Evolutionary conservation across 2,113 vertebrate genomes (phyloP), one percentile per base, ranked within the genome.

Genomic region (Myodes glareolus): DNA sequence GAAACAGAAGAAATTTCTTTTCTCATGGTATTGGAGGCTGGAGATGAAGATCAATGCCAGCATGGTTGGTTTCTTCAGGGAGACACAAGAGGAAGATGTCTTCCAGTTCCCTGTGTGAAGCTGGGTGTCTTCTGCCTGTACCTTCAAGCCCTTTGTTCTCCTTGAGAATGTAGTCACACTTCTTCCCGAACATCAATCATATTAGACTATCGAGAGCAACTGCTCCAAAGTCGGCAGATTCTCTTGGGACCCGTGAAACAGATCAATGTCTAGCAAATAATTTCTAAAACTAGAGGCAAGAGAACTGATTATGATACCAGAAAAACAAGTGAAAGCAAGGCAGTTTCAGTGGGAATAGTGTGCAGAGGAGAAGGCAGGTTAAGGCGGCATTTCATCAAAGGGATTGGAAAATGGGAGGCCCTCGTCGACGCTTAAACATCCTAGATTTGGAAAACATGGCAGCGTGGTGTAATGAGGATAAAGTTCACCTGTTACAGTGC

Each of bases 361-460:
- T 42, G 12, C 16, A 47, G 27, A 94, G 12, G 5, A 2, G 5
- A 1, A 39, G 31, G 16, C 6, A 4, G 65, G 47, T 27, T 27
- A 78, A n/a, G 42, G 81, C 7, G 9, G 77, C n/a, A 91, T 19
- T 90, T 84, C 39, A 61, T 92, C 39, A 84, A 87, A 84, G 52
- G 36, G 29, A 76, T 6, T 80, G 42, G 23, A 92, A 94, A 75
- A 88, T 78, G 21, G 16, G 63, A 42, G 36, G 70, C 47, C 81
- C 58, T 52, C 13, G 47, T 58, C 6, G 76, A 88, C 68, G 3
- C 52, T 42, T 91, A 55, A 75, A 33, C 36, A 50, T 77, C 70
- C 45, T 10, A 13, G 73, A 91, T 91, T 94, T 85, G 50, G 84
- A 77, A 88, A 93, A 39, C 52, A 55, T 50, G 50, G 70, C 94